Conservation (phyloP, 2,797 vertebrate genomes). For the Bradypodion ventrale region DNA sequence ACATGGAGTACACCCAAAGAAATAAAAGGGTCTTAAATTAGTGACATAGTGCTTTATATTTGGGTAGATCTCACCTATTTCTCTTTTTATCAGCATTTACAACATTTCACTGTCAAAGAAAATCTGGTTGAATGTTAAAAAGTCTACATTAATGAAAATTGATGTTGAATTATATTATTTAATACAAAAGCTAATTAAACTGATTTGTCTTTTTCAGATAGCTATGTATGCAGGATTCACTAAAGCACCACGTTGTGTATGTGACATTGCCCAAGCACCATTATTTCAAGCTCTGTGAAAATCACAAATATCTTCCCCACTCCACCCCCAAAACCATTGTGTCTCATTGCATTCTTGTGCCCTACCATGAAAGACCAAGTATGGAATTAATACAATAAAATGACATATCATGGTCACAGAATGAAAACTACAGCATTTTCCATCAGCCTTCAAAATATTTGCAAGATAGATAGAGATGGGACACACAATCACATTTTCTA, state of each 20-base stretch:
- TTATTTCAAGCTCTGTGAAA: slow-evolving; percentile 27
- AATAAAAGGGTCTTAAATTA: not conserved
- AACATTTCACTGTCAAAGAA: not conserved
- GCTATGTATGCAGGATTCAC: not conserved
- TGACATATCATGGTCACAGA: slow-evolving; percentile 17
- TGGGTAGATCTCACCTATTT: no score
- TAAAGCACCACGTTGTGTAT: not conserved
- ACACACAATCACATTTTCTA: slow-evolving; percentile 38
- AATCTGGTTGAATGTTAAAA: not conserved
- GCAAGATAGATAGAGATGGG: not conserved
- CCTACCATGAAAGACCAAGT: slow-evolving; percentile 6
- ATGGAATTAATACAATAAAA: slow-evolving; percentile 25
- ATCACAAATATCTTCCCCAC: not conserved
- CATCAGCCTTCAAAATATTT: slow-evolving; percentile 50
- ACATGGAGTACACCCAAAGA: not conserved
- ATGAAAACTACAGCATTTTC: slow-evolving; percentile 31
- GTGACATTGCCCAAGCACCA: not conserved
- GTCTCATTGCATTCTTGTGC: slow-evolving; percentile 21
- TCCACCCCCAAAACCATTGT: not conserved
- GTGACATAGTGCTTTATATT: not conserved
- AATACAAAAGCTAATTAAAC: not conserved
- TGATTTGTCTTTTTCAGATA: not conserved
- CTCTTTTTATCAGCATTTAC: not conserved
- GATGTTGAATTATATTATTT: not conserved
- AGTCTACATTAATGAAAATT: not conserved